Evolutionary conservation across 2,113 vertebrate species (phyloP).

Genomic region (Microtus montanus): DNA sequence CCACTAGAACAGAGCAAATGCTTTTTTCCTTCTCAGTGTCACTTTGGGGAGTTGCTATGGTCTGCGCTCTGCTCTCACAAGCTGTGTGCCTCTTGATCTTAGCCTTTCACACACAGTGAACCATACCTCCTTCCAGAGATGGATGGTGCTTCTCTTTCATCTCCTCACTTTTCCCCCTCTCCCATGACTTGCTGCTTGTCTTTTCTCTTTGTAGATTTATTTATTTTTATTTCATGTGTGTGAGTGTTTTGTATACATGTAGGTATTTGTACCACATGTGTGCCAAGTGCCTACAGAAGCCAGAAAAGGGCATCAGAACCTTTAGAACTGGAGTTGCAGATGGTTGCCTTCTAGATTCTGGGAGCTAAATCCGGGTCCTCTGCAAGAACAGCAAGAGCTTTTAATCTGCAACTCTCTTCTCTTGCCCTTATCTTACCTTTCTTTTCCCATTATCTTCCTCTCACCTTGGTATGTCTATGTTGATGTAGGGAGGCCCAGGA

Average conservation of each 20-base stretch:
- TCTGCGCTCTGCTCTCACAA: neutral
- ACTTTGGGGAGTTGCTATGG: neutral
- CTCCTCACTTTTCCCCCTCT: too few relatives aligned
- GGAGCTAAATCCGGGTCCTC: neutral
- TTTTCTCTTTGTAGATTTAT: neutral
- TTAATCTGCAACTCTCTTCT: neutral
- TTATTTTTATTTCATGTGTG: neutral
- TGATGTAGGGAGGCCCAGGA: neutral
- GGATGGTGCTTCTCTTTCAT: too few relatives aligned
- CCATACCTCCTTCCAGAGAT: neutral
- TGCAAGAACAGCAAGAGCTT: neutral
- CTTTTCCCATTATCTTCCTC: too few relatives aligned
- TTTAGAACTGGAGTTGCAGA: neutral
- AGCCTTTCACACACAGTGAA: accelerated
- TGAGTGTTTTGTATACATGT: neutral
- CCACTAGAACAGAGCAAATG: neutral
- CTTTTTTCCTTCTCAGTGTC: neutral
- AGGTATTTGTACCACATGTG: neutral
- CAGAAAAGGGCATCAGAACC: neutral
- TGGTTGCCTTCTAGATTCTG: neutral
- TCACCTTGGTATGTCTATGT: accelerated
- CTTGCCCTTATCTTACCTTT: too few relatives aligned
- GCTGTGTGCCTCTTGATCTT: neutral
- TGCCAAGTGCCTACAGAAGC: neutral
- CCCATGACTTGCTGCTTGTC: neutral